Conservation (phyloP, 35 echinoderm and acorn worm genomes). For the Acanthaster planci region DNA sequence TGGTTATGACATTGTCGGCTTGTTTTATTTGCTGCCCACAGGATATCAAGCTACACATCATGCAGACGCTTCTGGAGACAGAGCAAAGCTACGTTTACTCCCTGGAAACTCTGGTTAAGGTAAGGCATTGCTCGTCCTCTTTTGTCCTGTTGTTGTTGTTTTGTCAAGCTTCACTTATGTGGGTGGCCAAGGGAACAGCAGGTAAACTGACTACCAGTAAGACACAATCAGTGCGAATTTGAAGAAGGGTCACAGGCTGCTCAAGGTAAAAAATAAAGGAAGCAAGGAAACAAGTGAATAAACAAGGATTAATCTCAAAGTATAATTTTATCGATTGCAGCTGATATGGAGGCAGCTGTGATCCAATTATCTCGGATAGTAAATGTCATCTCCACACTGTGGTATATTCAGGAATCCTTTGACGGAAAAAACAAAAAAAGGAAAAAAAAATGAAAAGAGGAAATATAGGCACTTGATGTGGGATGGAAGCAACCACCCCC, state of each 20-base stretch:
- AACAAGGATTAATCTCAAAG: not conserved
- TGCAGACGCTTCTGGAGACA: constrained; percentile 78
- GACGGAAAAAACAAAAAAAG: too few species aligned
- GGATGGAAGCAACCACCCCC: too few species aligned
- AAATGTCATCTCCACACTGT: too few species aligned
- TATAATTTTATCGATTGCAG: too few species aligned
- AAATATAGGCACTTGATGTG: too few species aligned
- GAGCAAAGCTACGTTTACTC: constrained; percentile 84
- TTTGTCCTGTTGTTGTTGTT: not conserved
- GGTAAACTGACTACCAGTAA: not conserved
- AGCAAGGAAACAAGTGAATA: not conserved
- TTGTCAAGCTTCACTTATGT: not conserved
- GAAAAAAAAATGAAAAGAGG: too few species aligned
- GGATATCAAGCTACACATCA: constrained; percentile 84
- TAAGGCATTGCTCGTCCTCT: constrained; percentile 28
- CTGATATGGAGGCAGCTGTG: too few species aligned
- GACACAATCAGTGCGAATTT: not conserved
- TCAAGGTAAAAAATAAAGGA: not conserved
- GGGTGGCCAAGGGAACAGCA: not conserved
- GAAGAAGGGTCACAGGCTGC: not conserved
- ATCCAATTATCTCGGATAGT: too few species aligned
- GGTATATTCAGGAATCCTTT: too few species aligned
- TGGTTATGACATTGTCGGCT: not conserved
- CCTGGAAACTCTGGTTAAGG: constrained; percentile 85
- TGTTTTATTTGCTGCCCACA: constrained; percentile 39